Conservation (phyloP, 2,888 invertebrate species). For the Pheosia gnoma region DNA sequence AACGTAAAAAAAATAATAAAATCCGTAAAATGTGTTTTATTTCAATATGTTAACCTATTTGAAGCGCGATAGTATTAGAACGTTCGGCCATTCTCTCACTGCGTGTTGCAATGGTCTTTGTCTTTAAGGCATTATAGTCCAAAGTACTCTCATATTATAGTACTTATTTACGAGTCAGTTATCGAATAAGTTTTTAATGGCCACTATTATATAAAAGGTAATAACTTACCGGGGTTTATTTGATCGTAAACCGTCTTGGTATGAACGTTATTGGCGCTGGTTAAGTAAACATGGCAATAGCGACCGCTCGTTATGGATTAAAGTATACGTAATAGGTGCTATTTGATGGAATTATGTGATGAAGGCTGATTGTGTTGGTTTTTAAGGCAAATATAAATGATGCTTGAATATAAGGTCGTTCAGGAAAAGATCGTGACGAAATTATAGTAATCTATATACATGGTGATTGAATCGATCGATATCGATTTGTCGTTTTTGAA, state of each 20-base stretch:
- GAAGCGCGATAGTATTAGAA: no score
- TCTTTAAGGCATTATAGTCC: background rate
- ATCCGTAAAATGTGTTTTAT: no score
- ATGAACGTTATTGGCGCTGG: slow-evolving; percentile 5
- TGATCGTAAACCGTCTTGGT: slow-evolving; percentile 24
- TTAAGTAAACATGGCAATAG: slow-evolving; percentile 6
- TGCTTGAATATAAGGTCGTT: no score
- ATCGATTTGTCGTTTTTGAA: no score
- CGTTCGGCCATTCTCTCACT: no score
- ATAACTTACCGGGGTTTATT: slow-evolving; percentile 26
- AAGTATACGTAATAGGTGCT: background rate
- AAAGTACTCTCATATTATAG: background rate
- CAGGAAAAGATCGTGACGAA: no score
- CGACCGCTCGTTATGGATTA: slow-evolving; percentile 1
- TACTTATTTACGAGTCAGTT: slow-evolving; percentile 15
- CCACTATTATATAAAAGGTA: slow-evolving; percentile 24
- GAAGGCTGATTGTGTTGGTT: background rate
- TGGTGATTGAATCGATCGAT: no score
- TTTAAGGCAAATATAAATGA: background rate
- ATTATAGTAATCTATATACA: no score
- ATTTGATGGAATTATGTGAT: background rate
- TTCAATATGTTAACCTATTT: no score
- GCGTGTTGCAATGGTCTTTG: background rate
- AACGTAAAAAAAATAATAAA: no score
- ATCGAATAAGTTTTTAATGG: slow-evolving; percentile 28